Conservation (phyloP, 2,888 invertebrate species). For the Coenonympha glycerion region DNA sequence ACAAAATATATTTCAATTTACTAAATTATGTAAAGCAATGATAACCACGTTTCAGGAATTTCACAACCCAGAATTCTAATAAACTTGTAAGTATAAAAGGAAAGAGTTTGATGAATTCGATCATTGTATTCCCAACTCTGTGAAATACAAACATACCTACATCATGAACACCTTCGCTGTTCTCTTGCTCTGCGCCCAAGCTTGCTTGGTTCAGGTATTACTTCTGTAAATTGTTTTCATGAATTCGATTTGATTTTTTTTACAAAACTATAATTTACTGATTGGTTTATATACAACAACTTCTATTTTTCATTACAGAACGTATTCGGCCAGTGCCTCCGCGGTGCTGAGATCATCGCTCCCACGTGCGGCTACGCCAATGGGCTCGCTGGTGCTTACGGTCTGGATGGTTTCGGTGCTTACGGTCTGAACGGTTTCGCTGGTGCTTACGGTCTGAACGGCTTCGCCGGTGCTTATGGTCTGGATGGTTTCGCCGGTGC, state of each 20-base stretch:
- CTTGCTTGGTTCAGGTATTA: slow-evolving; percentile 42
- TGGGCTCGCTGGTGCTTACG: background rate
- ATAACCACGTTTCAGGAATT: background rate
- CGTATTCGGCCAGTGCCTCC: background rate
- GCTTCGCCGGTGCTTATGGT: background rate
- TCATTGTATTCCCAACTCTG: background rate
- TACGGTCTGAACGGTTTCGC: too few species aligned
- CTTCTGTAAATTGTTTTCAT: background rate
- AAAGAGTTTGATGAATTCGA: background rate
- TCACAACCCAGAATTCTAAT: background rate
- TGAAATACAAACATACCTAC: background rate
- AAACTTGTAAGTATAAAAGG: background rate
- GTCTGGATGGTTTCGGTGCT: too few species aligned
- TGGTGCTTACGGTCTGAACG: background rate
- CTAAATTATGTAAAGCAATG: background rate
- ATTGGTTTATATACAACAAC: too few species aligned
- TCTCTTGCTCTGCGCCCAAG: slow-evolving; percentile 37
- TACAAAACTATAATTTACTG: too few species aligned
- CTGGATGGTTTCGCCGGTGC: background rate
- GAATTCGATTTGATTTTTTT: too few species aligned
- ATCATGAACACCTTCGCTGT: slow-evolving; percentile 25
- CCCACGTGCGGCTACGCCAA: too few species aligned
- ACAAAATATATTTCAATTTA: too few species aligned
- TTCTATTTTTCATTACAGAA: background rate
- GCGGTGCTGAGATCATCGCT: too few species aligned